Evolutionary conservation across 2,797 vertebrate genomes (phyloP).

Genomic region (Tauraco hartlaubi): DNA sequence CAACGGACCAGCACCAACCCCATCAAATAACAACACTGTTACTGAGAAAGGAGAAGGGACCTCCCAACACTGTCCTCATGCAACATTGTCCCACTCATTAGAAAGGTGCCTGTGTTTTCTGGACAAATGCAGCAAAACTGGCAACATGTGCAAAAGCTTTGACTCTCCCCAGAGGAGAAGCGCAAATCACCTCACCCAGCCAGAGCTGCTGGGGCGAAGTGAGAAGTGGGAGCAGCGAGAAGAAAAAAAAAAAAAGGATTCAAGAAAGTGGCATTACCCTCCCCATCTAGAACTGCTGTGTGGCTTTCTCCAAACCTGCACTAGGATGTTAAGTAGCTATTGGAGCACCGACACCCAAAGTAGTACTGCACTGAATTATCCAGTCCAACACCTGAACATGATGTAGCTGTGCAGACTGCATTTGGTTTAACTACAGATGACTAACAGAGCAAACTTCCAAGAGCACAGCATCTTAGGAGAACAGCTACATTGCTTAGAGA

Average conservation of each 20-base stretch:
- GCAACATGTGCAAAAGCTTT: neutral
- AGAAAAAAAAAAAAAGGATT: neutral
- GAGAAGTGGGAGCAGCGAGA: neutral
- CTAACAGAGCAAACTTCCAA: neutral
- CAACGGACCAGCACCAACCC: neutral
- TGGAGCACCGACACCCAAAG: neutral
- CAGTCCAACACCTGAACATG: rapidly evolving
- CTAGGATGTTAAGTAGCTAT: neutral
- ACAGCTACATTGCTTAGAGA: neutral
- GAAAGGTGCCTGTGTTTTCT: neutral
- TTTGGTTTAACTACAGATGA: neutral
- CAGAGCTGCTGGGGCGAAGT: neutral
- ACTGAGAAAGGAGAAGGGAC: neutral
- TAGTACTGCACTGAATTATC: neutral
- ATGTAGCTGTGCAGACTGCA: rapidly evolving
- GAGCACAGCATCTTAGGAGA: neutral
- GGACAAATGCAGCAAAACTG: neutral
- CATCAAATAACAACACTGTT: rapidly evolving
- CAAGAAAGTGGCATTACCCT: neutral
- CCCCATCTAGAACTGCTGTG: neutral
- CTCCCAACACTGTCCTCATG: neutral
- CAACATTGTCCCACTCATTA: neutral
- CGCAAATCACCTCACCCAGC: neutral
- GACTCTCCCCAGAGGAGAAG: neutral
- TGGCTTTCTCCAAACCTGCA: neutral